Percentiles rank a stretch among this genome's conserved stretches.
Conservation (phyloP, 64 coral and sea anemone genomes). For the Stichodactyla mertensii region DNA sequence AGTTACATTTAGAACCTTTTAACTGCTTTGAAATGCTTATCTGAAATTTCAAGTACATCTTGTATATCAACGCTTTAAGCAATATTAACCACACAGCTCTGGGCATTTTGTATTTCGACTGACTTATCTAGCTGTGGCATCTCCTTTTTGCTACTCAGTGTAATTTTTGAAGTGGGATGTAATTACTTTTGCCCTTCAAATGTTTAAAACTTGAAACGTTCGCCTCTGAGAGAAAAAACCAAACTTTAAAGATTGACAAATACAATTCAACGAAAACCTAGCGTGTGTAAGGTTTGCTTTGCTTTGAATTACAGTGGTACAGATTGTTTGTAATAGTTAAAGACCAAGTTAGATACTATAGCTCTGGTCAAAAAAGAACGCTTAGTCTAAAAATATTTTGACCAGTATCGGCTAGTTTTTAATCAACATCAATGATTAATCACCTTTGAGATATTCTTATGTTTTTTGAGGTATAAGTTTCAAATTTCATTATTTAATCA, state of each 20-base stretch:
- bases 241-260: not conserved
- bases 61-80: not conserved
- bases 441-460: not conserved
- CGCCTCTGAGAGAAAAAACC: not conserved
- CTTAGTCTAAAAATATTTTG: too few relatives aligned
- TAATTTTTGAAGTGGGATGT: not conserved
- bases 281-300: too few relatives aligned
- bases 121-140: not conserved
- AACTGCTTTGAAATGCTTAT: constrained; percentile 1
- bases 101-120: not conserved
- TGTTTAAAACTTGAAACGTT: not conserved
- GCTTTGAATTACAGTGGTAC: too few relatives aligned
- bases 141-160: not conserved
- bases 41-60: not conserved
- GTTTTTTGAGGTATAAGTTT: not conserved
- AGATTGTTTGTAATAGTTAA: not conserved
- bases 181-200: not conserved
- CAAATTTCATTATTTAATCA: constrained; percentile 4
- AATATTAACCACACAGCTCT: not conserved
- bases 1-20: not conserved
- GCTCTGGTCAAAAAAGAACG: not conserved
- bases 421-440: not conserved
- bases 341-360: not conserved
- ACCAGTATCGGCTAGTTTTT: not conserved
- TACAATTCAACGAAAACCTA: too few relatives aligned